These are phyloP conservation scores for Limulus polyphemus DNA, from an alignment of 2,888 invertebrate genomes.

Conservation along the genomic window DNA sequence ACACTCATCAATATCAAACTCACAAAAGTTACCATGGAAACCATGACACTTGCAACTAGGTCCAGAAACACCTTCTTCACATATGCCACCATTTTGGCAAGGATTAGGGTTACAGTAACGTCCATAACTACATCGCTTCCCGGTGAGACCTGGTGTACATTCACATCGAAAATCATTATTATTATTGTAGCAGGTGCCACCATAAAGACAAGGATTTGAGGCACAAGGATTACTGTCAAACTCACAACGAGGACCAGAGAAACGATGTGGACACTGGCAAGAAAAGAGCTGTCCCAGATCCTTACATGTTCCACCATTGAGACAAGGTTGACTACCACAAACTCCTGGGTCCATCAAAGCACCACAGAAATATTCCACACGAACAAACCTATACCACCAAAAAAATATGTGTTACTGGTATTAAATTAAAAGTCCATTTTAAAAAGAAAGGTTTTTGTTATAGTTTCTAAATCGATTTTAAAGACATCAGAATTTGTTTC, in stretches of 20 bases:
- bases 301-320: conserved; percentile 56
- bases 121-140: conserved; percentile 69
- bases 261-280: conserved; percentile 66
- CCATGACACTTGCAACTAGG: conserved; percentile 72
- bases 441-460: too few relatives aligned
- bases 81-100: conserved; percentile 73
- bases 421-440: conserved; percentile 40
- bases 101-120: conserved; percentile 61
- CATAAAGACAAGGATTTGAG: conserved; percentile 70
- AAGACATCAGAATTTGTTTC: too few relatives aligned
- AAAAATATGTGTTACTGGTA: conserved; percentile 16
- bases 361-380: conserved; percentile 48
- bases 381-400: conserved; percentile 41
- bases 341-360: conserved; percentile 48
- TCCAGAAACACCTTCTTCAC: conserved; percentile 71
- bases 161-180: conserved; percentile 59
- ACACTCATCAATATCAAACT: conserved; percentile 75
- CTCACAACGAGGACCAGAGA: conserved; percentile 65
- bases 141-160: conserved; percentile 49
- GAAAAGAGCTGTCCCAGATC: conserved; percentile 43
- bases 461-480: background rate
- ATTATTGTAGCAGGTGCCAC: conserved; percentile 49
- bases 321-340: conserved; percentile 64
- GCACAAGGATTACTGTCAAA: conserved; percentile 75
- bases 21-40: conserved; percentile 66